Conservation (phyloP, 2,888 invertebrate genomes). For the Deroplatys truncata region DNA sequence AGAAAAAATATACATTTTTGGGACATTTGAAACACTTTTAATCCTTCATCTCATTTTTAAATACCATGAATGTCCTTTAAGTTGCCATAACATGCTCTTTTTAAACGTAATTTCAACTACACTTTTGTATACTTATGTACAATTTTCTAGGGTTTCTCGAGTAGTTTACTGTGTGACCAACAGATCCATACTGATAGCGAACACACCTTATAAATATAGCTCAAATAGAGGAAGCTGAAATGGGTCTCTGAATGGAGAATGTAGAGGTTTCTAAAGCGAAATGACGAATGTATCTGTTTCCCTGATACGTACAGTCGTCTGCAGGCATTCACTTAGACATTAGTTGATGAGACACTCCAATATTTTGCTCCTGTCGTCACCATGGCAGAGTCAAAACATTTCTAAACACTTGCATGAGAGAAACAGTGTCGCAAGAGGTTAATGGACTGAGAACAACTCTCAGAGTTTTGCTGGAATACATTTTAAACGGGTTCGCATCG, state of each 20-base stretch:
- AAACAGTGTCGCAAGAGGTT: neutral
- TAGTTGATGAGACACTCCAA: neutral
- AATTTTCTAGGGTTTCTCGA: no score
- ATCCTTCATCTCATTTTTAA: no score
- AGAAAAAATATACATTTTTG: no score
- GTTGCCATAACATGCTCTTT: no score
- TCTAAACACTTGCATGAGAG: neutral
- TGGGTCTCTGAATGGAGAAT: neutral
- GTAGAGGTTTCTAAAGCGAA: neutral
- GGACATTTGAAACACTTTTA: no score
- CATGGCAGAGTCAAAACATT: neutral
- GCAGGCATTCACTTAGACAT: neutral
- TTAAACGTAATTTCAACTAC: no score
- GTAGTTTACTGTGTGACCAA: no score
- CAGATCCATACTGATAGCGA: no score
- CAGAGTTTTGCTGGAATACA: neutral
- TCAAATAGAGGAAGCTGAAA: no score
- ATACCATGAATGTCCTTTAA: no score
- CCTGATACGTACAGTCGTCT: neutral
- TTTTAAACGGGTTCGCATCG: neutral
- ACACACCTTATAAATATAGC: no score
- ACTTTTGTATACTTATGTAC: no score
- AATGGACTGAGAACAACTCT: neutral
- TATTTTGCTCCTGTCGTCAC: neutral
- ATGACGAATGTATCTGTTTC: neutral